phyloP scores from a whole-genome alignment of 2,113 vertebrate genomes.

The Octodon degus region DNA sequence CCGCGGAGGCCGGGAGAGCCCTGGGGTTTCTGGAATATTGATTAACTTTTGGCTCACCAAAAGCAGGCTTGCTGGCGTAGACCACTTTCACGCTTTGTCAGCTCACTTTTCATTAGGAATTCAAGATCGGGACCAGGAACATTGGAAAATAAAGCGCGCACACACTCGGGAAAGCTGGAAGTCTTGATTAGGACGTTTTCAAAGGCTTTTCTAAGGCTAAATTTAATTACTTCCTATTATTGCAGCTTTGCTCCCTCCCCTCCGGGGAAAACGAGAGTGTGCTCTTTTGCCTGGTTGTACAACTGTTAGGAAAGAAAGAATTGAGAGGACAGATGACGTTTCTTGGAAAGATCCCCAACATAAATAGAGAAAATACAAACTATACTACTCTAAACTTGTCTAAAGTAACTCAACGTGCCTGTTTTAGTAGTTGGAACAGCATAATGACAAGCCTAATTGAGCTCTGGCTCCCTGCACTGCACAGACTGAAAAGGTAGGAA shows the following conservation, averaged over 20 bases:
- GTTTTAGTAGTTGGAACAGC: slow-evolving; percentile 44
- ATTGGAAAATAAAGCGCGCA: slow-evolving; percentile 1
- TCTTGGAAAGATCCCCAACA: slow-evolving; percentile 69
- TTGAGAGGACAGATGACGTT: slow-evolving; percentile 55
- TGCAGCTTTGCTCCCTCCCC: slow-evolving; percentile 1
- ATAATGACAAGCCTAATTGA: slow-evolving; percentile 62
- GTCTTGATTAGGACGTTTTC: not conserved
- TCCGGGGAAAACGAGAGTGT: not conserved
- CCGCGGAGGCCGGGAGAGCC: slow-evolving; percentile 17
- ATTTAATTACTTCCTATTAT: slow-evolving; percentile 48
- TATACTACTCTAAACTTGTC: slow-evolving; percentile 64
- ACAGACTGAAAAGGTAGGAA: slow-evolving; percentile 43
- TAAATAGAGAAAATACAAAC: slow-evolving; percentile 54
- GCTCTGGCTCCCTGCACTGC: slow-evolving; percentile 1
- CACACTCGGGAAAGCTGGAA: slow-evolving; percentile 36
- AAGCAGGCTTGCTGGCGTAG: slow-evolving; percentile 79
- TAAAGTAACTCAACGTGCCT: slow-evolving; percentile 74
- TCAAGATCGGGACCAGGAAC: slow-evolving; percentile 80
- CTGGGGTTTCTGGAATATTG: slow-evolving; percentile 84
- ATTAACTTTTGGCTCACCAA: slow-evolving; percentile 80
- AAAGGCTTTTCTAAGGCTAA: slow-evolving; percentile 55
- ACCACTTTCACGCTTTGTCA: slow-evolving; percentile 86
- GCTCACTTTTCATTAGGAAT: slow-evolving; percentile 83
- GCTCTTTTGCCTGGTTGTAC: slow-evolving; percentile 42
- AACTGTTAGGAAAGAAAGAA: slow-evolving; percentile 37